phyloP scores from a whole-genome alignment of 2,113 vertebrate species.

The Meriones unguiculatus region DNA sequence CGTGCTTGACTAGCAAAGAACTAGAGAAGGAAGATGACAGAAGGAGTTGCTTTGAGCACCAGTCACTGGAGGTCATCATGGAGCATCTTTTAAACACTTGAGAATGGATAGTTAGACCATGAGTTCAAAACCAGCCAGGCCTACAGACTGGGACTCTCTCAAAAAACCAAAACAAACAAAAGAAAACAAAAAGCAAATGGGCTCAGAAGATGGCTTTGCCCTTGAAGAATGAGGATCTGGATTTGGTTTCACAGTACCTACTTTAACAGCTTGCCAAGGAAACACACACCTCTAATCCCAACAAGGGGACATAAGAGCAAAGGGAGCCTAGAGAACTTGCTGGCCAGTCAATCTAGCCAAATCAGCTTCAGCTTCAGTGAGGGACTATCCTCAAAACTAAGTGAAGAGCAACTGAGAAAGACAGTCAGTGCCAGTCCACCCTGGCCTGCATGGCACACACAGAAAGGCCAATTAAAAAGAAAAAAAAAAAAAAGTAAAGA shows the following conservation, averaged over 20 bases:
- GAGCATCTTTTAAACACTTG: neutral
- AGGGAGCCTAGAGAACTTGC: neutral
- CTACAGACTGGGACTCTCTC: neutral
- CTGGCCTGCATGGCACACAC: neutral
- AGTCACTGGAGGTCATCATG: neutral
- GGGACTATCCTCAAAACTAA: neutral
- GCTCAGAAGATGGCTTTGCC: neutral
- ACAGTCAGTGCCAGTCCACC: neutral
- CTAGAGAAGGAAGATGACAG: rapidly evolving
- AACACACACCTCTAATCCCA: neutral
- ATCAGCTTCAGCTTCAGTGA: neutral
- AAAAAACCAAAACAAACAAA: too few species aligned
- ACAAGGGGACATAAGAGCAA: too few species aligned
- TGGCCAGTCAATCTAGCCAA: neutral
- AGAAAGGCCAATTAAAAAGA: neutral
- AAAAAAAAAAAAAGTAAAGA: neutral
- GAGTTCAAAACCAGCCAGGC: neutral
- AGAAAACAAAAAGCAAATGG: neutral
- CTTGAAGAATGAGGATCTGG: too few species aligned
- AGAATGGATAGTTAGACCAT: neutral
- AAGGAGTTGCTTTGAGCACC: neutral
- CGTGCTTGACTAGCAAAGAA: neutral
- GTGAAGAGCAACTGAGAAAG: neutral
- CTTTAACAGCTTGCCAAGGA: neutral
- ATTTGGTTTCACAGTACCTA: neutral